phyloP scores from a whole-genome alignment of 2,113 vertebrate species.

The Harpagus bidentatus region DNA sequence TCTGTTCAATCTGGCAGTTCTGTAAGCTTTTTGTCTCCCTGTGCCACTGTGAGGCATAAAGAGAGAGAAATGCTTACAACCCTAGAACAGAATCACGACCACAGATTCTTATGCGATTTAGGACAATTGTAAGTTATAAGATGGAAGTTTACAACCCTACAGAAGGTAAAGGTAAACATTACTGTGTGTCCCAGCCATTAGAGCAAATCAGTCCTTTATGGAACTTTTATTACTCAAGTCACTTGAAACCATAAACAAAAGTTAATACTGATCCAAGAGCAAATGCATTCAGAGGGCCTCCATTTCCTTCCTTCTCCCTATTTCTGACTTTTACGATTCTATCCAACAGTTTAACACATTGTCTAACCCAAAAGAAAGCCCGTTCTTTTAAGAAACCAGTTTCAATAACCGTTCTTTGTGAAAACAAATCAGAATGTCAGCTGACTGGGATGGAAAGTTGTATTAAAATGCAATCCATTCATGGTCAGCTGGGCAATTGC shows the following conservation, averaged over 20 bases:
- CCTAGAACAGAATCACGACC: not conserved
- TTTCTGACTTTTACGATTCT: not conserved
- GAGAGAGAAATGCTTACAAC: not conserved
- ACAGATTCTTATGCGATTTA: not conserved
- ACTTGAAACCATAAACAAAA: not conserved
- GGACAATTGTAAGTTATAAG: not conserved
- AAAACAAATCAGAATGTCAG: not conserved
- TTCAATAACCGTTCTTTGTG: not conserved
- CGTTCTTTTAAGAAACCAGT: not conserved
- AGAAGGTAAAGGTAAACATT: constrained; percentile 2
- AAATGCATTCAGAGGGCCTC: not conserved
- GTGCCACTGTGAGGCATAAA: not conserved
- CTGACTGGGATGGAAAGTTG: not conserved
- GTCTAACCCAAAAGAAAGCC: not conserved
- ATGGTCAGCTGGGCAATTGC: not conserved
- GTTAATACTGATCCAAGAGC: not conserved
- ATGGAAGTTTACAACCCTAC: not conserved
- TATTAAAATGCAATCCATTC: not conserved
- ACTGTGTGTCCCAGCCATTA: not conserved
- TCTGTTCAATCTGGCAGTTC: not conserved
- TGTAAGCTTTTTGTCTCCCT: not conserved
- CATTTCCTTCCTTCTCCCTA: not conserved
- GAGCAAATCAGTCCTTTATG: not conserved
- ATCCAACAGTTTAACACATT: not conserved
- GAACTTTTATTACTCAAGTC: constrained; percentile 4